Evolutionary conservation across 2,888 invertebrate species (phyloP), one percentile per base, ranked within the genome.

Genomic region (Pristionchus mayeri): DNA sequence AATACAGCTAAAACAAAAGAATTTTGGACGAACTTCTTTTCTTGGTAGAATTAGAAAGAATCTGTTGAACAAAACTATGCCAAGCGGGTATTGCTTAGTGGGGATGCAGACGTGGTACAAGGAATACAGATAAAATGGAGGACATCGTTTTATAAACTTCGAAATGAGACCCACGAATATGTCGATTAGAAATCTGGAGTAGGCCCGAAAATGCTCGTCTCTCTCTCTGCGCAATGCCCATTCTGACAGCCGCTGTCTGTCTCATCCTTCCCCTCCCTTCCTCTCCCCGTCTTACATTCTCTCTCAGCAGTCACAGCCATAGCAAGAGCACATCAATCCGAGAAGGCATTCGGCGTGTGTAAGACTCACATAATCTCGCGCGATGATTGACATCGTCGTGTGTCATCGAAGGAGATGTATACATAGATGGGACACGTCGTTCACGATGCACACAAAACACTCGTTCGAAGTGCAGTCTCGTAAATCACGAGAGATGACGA

Each of bases 331-430:
- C 27, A 18, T 1, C 1, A 63, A 63, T 63, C 21, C 11, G 40
- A 67, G 67, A 67, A 13, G 27, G 67, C 37, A 21, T 34, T 16
- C 9, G 63, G 7, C n/a, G 30, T 67, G 67, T 67, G 67, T 67
- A 67, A 67, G 67, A 40, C 21, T 18, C 67, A 13, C 67, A 40
- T 67, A 37, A 67, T 67, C 67, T 40, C 67, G 67, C 40, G 21
- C 37, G 37, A 40, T 67, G 67, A 67, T 67, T 67, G 67, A 67
- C 67, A 37, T 37, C 37, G 60, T 60, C 60, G 60, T 60, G 60
- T n/a, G n/a, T n/a, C n/a, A n/a, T n/a, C n/a, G n/a, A n/a, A n/a
- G n/a, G n/a, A n/a, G n/a, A n/a, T n/a, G n/a, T n/a, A n/a, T n/a
- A n/a, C n/a, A n/a, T n/a, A n/a, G n/a, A n/a, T 37, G 18, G 37